Percentiles rank a stretch among this genome's conserved stretches.
These are phyloP conservation scores for Micromesistius poutassou DNA, from an alignment of 2,797 vertebrate genomes.

Conservation along the genomic window DNA sequence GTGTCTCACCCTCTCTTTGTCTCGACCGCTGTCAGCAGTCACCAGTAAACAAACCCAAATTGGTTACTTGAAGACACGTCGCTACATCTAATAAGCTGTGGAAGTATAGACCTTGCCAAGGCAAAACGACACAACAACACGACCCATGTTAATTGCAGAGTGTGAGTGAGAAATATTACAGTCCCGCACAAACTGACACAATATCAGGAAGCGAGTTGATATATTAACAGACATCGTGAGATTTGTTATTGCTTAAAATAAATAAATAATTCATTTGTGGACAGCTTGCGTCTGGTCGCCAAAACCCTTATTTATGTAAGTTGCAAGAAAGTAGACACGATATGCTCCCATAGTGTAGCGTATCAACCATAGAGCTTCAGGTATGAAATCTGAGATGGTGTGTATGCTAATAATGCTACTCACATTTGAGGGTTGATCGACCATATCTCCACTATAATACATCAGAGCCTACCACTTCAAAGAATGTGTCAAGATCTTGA, in stretches of 20 bases:
- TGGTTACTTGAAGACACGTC: too few species aligned
- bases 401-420: background rate
- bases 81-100: too few species aligned
- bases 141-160: background rate
- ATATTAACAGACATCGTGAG: background rate
- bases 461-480: constrained; percentile 26
- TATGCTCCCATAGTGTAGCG: too few species aligned
- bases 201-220: background rate
- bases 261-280: background rate
- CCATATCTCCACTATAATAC: background rate
- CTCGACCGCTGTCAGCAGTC: background rate
- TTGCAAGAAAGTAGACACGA: too few species aligned
- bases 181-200: background rate
- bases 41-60: too few species aligned
- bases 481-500: background rate
- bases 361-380: too few species aligned
- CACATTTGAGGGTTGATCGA: background rate
- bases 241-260: background rate
- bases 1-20: background rate
- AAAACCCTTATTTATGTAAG: too few species aligned
- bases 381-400: background rate
- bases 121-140: background rate
- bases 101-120: background rate
- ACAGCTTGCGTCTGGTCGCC: background rate
- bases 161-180: background rate